A percentile compares a stretch with the other conserved stretches of the same genome.
Conservation (phyloP, 1,140 invertebrate genomes). For the Camponotus vicinus region DNA sequence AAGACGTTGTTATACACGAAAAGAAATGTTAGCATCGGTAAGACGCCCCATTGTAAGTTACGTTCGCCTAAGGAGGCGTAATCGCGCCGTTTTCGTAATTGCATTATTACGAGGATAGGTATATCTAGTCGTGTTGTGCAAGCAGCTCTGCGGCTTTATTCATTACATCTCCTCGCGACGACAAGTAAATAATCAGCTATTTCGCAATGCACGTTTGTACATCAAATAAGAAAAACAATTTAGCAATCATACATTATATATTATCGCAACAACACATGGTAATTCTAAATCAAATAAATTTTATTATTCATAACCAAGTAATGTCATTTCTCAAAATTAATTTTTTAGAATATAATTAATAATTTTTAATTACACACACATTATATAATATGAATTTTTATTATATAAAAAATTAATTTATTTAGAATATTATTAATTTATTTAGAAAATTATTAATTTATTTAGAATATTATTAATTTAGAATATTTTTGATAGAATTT, state of each 20-base stretch:
- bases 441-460: too few species aligned
- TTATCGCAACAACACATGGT: neutral
- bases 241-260: neutral
- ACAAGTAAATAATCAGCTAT: conserved; percentile 77
- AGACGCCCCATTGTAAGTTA: conserved; percentile 45
- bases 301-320: neutral
- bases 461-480: too few species aligned
- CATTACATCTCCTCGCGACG: conserved; percentile 75
- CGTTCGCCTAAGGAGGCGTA: conserved; percentile 76
- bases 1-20: conserved; percentile 2
- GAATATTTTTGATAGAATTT: too few species aligned
- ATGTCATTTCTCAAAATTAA: neutral
- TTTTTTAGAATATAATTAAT: neutral
- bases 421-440: too few species aligned
- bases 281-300: neutral
- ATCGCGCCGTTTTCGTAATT: conserved; percentile 83
- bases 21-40: conserved; percentile 40
- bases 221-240: conserved; percentile 28
- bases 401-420: too few species aligned
- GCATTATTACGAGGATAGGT: conserved; percentile 82
- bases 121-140: conserved; percentile 77
- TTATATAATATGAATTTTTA: neutral
- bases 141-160: conserved; percentile 77
- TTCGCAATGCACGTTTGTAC: conserved; percentile 2
- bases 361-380: neutral